Evolutionary conservation across 1,140 invertebrate genomes (phyloP).

Genomic region (Coptotermes formosanus): DNA sequence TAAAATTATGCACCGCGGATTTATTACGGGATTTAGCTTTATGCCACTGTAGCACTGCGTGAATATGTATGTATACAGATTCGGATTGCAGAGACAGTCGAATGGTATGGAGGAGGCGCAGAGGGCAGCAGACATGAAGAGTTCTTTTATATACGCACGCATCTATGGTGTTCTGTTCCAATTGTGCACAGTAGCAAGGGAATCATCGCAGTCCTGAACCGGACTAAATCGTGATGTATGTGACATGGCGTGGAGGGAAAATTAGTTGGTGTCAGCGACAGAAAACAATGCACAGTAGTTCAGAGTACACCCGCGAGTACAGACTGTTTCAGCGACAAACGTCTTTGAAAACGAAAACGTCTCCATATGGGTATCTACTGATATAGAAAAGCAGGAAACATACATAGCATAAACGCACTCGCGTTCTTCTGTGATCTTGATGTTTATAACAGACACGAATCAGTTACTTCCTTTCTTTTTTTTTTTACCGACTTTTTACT

Average conservation of each 20-base stretch:
- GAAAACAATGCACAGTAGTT: not conserved
- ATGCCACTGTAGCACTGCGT: not conserved
- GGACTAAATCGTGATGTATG: constrained; percentile 2
- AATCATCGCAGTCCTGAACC: not conserved
- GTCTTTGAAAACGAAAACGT: no score
- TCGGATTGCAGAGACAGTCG: not conserved
- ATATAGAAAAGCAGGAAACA: no score
- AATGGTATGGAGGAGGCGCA: not conserved
- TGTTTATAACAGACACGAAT: no score
- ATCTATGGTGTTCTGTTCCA: not conserved
- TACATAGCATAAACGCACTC: no score
- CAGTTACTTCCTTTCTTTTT: no score
- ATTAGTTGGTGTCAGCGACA: constrained; percentile 4
- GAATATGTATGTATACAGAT: not conserved
- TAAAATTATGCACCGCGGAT: no score
- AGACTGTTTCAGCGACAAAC: no score
- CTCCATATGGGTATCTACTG: no score
- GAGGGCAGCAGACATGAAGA: not conserved
- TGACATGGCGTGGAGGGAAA: not conserved
- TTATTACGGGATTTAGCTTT: not conserved
- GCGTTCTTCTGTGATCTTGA: no score
- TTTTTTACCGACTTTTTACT: no score
- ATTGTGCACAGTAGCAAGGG: not conserved
- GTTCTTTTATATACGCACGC: not conserved
- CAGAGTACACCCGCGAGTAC: no score